Percentiles rank a stretch among this genome's conserved stretches.
Evolutionary conservation across 2,113 vertebrate species (phyloP).

Genomic region (Malurus melanocephalus): DNA sequence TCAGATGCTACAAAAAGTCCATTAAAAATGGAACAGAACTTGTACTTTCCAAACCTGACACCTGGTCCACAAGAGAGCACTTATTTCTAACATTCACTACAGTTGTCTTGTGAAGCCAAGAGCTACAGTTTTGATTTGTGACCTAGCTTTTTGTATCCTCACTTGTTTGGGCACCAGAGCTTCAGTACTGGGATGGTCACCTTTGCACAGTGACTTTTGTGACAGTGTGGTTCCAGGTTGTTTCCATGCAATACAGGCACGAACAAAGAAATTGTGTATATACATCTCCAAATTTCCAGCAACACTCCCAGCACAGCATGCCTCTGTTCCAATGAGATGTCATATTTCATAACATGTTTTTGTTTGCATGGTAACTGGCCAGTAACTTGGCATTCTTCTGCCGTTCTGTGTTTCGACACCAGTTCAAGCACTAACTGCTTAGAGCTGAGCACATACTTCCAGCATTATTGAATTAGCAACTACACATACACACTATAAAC

Average conservation of each 20-base stretch:
- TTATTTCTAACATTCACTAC: not conserved
- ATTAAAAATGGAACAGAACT: not conserved
- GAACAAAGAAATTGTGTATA: not conserved
- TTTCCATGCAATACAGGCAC: not conserved
- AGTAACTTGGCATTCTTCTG: conserved; percentile 44
- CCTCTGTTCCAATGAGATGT: not conserved
- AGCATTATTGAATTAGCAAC: not conserved
- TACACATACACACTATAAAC: not conserved
- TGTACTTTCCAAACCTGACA: not conserved
- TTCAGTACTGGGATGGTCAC: not conserved
- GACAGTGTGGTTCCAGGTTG: not conserved
- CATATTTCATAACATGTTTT: conserved; percentile 46
- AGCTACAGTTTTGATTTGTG: not conserved
- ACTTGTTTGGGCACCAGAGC: not conserved
- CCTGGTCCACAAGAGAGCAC: not conserved
- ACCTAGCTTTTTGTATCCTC: not conserved
- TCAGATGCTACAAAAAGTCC: not conserved
- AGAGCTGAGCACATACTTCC: not conserved
- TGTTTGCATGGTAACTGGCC: conserved; percentile 59
- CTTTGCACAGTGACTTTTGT: not conserved
- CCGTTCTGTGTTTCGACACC: not conserved
- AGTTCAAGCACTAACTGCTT: not conserved
- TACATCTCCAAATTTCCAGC: conserved; percentile 8
- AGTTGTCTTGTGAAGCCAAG: not conserved
- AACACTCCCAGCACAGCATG: not conserved